Evolutionary conservation across 2,888 invertebrate genomes (phyloP).

Genomic region (Megaustenia siamemsis): DNA sequence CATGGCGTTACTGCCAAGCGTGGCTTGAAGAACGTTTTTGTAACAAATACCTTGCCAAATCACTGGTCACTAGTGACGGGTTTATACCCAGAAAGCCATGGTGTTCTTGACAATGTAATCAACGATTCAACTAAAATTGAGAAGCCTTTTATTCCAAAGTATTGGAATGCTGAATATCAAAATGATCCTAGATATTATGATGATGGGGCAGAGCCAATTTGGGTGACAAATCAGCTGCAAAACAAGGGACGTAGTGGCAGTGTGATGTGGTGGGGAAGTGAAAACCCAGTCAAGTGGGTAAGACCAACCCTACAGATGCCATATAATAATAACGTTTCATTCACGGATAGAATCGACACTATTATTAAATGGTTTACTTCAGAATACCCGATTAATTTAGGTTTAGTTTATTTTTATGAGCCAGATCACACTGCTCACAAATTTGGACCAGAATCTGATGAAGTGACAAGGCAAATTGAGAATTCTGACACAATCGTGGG

Average conservation of each 20-base stretch:
- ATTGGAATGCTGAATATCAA: slow-evolving; percentile 62
- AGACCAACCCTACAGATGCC: slow-evolving; percentile 63
- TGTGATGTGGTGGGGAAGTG: slow-evolving; percentile 87
- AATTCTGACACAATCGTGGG: slow-evolving; percentile 78
- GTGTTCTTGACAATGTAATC: slow-evolving; percentile 85
- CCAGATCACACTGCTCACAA: slow-evolving; percentile 85
- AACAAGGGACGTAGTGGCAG: slow-evolving; percentile 84
- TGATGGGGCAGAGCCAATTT: slow-evolving; percentile 79
- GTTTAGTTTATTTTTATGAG: slow-evolving; percentile 86
- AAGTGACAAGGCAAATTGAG: slow-evolving; percentile 82
- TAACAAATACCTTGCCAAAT: slow-evolving; percentile 88
- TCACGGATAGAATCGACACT: slow-evolving; percentile 68
- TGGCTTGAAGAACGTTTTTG: slow-evolving; percentile 75
- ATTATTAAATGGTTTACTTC: slow-evolving; percentile 75
- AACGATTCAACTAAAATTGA: slow-evolving; percentile 82
- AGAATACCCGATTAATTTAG: slow-evolving; percentile 85
- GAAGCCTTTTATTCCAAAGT: slow-evolving; percentile 61
- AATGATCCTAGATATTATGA: slow-evolving; percentile 81
- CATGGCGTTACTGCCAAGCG: slow-evolving; percentile 84
- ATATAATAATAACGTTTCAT: slow-evolving; percentile 67
- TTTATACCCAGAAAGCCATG: slow-evolving; percentile 85
- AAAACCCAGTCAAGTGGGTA: slow-evolving; percentile 78
- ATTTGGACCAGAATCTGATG: slow-evolving; percentile 81
- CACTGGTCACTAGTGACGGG: slow-evolving; percentile 86
- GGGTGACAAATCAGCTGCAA: slow-evolving; percentile 82